phyloP scores from a whole-genome alignment of 2,888 invertebrate genomes.

The Sericinus montela region DNA sequence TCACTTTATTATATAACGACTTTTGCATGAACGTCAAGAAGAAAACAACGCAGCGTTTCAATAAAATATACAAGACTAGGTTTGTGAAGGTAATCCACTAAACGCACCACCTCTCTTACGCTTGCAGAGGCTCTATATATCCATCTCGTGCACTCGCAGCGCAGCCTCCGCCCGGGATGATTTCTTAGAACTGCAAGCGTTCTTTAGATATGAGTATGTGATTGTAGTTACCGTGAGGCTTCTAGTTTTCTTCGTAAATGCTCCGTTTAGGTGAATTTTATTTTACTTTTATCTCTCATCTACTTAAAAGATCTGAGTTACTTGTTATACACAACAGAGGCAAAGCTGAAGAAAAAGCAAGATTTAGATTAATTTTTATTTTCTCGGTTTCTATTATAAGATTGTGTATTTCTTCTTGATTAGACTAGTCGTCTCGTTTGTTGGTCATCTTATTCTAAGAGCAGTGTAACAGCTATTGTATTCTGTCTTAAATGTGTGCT shows the following conservation, averaged over 20 bases:
- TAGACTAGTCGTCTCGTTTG: no score
- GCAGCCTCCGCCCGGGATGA: conserved; percentile 50
- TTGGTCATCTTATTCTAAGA: no score
- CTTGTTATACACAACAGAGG: no score
- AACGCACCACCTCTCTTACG: conserved; percentile 33
- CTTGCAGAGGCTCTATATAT: conserved; percentile 20
- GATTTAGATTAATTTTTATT: no score
- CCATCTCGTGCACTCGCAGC: conserved; percentile 31
- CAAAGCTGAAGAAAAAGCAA: no score
- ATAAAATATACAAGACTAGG: conserved; percentile 41
- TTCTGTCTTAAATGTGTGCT: no score
- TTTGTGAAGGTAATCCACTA: conserved; percentile 62
- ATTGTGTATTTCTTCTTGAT: no score
- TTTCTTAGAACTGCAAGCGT: conserved; percentile 54
- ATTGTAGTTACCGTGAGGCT: conserved; percentile 38
- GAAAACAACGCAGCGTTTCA: conserved; percentile 39
- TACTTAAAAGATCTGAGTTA: no score
- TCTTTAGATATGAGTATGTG: conserved; percentile 39
- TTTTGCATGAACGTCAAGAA: conserved; percentile 25
- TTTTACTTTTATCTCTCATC: neutral
- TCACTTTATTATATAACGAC: no score
- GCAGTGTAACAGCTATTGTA: no score
- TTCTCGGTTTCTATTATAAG: no score
- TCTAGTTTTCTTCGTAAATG: conserved; percentile 46
- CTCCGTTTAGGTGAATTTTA: conserved; percentile 8